phyloP scores from a whole-genome alignment of 2,797 vertebrate species.

The Mus caroli region DNA sequence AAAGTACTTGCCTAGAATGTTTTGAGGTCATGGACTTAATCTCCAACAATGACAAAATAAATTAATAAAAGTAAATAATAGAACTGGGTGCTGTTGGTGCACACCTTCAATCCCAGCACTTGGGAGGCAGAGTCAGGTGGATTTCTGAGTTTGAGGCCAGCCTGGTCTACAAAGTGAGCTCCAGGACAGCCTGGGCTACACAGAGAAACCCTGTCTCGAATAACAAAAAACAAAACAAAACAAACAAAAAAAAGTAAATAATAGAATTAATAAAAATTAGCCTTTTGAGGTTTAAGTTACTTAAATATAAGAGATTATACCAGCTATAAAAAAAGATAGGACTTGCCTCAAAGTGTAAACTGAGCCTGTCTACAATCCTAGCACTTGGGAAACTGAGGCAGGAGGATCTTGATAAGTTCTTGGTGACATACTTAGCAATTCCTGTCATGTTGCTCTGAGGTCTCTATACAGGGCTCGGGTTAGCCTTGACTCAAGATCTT shows the following conservation, averaged over 20 bases:
- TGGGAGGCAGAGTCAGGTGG: no score
- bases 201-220: no score
- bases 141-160: no score
- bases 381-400: background rate
- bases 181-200: no score
- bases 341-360: slow-evolving; percentile 13
- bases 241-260: background rate
- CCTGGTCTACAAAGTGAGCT: no score
- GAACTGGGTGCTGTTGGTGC: background rate
- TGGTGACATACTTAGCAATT: background rate
- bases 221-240: slow-evolving; percentile 16
- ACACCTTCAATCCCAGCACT: no score
- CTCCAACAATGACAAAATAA: slow-evolving; percentile 28
- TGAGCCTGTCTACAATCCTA: background rate
- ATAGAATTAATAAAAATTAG: background rate
- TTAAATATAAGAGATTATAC: slow-evolving; percentile 54
- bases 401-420: background rate
- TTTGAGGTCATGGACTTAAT: background rate
- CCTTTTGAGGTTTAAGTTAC: slow-evolving; percentile 37
- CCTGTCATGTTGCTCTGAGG: background rate
- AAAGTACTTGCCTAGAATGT: background rate
- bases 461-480: background rate
- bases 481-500: background rate
- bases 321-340: slow-evolving; percentile 42
- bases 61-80: background rate